phyloP scores from a whole-genome alignment of 2,888 invertebrate species.

The Drosophila infuscata region DNA sequence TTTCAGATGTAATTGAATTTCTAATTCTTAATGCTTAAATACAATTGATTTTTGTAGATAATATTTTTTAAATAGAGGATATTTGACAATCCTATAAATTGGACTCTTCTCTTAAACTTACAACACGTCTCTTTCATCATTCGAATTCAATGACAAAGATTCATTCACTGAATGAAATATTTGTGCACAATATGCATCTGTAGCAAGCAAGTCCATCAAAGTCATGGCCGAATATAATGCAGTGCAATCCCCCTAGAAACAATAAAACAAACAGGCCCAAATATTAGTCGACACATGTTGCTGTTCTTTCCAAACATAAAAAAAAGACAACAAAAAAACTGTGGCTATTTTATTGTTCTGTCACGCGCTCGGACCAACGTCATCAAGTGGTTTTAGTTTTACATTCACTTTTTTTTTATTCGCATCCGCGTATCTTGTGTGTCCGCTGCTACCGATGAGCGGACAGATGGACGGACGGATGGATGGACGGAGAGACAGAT shows the following conservation, averaged over 20 bases:
- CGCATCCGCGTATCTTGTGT: constrained; percentile 67
- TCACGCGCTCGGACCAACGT: constrained; percentile 68
- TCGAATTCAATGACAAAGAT: constrained; percentile 29
- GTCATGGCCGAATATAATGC: constrained; percentile 32
- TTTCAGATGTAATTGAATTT: neutral
- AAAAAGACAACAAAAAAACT: constrained; percentile 1
- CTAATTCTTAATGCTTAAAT: neutral
- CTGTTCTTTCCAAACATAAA: neutral
- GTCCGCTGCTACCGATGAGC: constrained; percentile 42
- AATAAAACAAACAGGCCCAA: constrained; percentile 33
- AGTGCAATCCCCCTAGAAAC: constrained; percentile 10
- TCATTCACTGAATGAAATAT: constrained; percentile 35
- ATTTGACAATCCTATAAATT: neutral
- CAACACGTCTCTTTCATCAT: neutral
- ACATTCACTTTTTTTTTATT: constrained; percentile 75
- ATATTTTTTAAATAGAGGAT: neutral
- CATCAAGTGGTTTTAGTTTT: constrained; percentile 64
- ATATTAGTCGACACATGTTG: constrained; percentile 57
- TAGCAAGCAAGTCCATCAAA: constrained; percentile 36
- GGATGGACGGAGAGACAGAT: constrained; percentile 14
- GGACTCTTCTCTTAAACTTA: neutral
- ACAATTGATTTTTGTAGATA: neutral
- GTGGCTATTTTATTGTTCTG: constrained; percentile 68
- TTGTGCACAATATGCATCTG: constrained; percentile 6
- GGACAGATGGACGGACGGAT: constrained; percentile 5